A percentile compares a stretch with the other conserved stretches of the same genome.
These are phyloP conservation scores for Epizoanthus ramosus DNA, from an alignment of 92 coral and sea anemone species.

Conservation along the genomic window DNA sequence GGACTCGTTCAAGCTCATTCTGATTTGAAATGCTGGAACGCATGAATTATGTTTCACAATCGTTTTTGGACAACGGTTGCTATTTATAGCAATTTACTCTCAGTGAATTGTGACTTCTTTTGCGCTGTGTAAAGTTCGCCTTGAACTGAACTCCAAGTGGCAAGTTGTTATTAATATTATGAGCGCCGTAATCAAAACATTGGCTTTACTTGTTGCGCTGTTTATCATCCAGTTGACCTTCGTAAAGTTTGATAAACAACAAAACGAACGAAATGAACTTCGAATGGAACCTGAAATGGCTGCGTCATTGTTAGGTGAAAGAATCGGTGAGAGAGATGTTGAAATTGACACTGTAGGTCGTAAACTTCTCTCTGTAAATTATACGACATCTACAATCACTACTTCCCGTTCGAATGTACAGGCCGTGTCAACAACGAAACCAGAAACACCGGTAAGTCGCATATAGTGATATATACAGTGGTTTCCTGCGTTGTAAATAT, in stretches of 20 bases:
- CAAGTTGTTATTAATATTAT: neutral
- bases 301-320: neutral
- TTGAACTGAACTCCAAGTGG: neutral
- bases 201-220: neutral
- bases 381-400: neutral
- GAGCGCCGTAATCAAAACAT: slow-evolving; percentile 9
- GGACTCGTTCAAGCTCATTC: too few species aligned
- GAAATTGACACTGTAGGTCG: neutral
- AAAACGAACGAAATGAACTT: slow-evolving; percentile 1
- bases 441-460: neutral
- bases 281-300: neutral
- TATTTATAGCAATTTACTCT: neutral
- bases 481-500: neutral
- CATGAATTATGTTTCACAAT: neutral
- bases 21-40: too few species aligned
- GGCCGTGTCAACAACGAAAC: slow-evolving; percentile 4
- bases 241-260: slow-evolving; percentile 21
- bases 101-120: neutral
- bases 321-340: neutral
- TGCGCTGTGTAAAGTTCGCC: neutral
- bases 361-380: slow-evolving; percentile 26
- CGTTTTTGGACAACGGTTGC: neutral
- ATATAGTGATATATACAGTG: neutral
- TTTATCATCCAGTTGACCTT: slow-evolving; percentile 4
- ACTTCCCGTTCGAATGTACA: neutral